These are phyloP conservation scores for Dynastes hyllus DNA, from an alignment of 2,888 invertebrate genomes.

Conservation along the genomic window DNA sequence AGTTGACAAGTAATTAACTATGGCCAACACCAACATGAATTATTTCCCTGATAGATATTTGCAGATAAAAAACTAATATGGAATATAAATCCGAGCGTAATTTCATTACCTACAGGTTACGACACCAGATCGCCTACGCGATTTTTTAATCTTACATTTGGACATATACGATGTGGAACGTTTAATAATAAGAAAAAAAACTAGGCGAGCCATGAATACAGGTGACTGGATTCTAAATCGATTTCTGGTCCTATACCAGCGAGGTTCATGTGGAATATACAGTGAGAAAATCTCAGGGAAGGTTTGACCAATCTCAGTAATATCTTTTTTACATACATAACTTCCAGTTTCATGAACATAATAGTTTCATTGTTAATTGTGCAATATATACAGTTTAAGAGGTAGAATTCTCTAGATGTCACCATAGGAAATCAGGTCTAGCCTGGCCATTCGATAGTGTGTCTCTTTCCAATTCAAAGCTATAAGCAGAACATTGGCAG, in stretches of 20 bases:
- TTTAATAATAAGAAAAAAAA: constrained; percentile 30
- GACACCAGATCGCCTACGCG: constrained; percentile 46
- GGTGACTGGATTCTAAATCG: constrained; percentile 47
- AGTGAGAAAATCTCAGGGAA: too few relatives aligned
- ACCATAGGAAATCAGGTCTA: too few relatives aligned
- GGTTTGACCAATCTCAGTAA: too few relatives aligned
- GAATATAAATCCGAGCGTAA: constrained; percentile 43
- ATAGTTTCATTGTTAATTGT: too few relatives aligned
- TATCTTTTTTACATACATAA: too few relatives aligned
- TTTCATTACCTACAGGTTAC: constrained; percentile 37
- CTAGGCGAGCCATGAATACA: constrained; percentile 42
- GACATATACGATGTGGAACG: constrained; percentile 1
- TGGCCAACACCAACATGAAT: constrained; percentile 43
- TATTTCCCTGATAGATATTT: constrained; percentile 43
- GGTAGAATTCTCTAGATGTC: too few relatives aligned
- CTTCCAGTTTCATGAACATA: too few relatives aligned
- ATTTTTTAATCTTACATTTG: constrained; percentile 38
- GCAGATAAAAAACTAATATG: constrained; percentile 47
- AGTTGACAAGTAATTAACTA: constrained; percentile 47
- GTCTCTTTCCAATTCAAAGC: too few relatives aligned
- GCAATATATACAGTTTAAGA: too few relatives aligned
- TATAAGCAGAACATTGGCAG: too few relatives aligned
- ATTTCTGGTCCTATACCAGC: constrained; percentile 31
- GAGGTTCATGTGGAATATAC: neutral
- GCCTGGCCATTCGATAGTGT: too few relatives aligned